These are phyloP conservation scores for Magallana nippona DNA, from an alignment of 2,888 invertebrate species.

Conservation along the genomic window DNA sequence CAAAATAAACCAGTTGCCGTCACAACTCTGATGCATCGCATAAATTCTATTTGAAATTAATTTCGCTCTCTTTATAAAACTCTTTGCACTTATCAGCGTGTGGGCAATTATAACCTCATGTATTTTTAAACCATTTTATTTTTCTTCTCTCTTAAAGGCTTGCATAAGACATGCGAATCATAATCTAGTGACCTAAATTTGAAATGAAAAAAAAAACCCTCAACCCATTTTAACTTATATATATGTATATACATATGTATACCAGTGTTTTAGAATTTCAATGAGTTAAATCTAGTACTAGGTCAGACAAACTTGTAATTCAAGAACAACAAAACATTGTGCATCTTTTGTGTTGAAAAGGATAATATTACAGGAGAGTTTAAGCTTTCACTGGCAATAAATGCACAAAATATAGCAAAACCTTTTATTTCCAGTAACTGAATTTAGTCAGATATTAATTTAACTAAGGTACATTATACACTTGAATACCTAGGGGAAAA, in stretches of 20 bases:
- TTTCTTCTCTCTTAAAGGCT: background rate
- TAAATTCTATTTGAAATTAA: no score
- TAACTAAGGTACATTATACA: no score
- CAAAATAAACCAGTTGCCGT: background rate
- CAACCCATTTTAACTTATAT: no score
- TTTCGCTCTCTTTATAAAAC: background rate
- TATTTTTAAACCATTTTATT: background rate
- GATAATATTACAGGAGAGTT: background rate
- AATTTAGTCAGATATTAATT: no score
- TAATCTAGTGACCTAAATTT: conserved; percentile 1
- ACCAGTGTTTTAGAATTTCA: no score
- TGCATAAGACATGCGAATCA: background rate
- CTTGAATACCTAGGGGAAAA: no score
- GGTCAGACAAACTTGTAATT: no score
- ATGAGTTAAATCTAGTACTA: no score
- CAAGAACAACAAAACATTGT: no score
- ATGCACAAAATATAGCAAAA: background rate
- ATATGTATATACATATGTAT: no score
- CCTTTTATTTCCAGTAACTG: no score
- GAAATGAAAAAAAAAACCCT: no score
- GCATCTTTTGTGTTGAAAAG: background rate
- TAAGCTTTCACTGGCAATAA: background rate
- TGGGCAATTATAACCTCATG: conserved; percentile 21
- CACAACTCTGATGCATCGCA: background rate
- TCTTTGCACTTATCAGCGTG: conserved; percentile 21